These are phyloP conservation scores for Oryctolagus cuniculus DNA, from an alignment of 2,113 vertebrate genomes.

Conservation along the genomic window mOryCun1.1 NC_091432.1:149996001-149996500, in stretches of 20 bases:
- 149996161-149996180: background rate
- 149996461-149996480: background rate
- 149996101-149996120: background rate
- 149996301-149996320: background rate
- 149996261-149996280: background rate
- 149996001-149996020: constrained; percentile 67
- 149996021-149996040: constrained; percentile 69
- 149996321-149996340: background rate
- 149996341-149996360: background rate
- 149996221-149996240: background rate
- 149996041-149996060: background rate
- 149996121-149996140: background rate
- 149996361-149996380: background rate
- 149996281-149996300: background rate
- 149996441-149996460: background rate
- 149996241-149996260: background rate
- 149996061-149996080: constrained; percentile 9
- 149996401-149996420: background rate
- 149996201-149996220: background rate
- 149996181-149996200: background rate
- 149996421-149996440: background rate
- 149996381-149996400: background rate
- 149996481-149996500: constrained; percentile 14
- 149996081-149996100: background rate
- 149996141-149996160: too few relatives aligned